Evolutionary conservation across 2,888 invertebrate species (phyloP), one percentile per base, ranked within the genome.

Genomic region (Thalpophila matura): DNA sequence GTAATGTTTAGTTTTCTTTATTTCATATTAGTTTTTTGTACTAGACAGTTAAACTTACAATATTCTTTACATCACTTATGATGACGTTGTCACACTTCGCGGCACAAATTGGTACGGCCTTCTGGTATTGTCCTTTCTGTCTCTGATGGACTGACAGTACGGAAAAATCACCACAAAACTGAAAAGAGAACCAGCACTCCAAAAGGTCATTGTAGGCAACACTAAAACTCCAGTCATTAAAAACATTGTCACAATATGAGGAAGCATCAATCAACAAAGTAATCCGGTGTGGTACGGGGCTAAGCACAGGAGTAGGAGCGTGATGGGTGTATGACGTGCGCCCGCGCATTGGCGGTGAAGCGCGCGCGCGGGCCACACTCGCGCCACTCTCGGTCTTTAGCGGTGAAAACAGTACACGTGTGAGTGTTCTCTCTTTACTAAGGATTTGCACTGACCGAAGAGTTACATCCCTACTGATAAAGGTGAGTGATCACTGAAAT

Each of bases 321-420:
- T 35, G 69, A 43, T 33, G 70, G 77, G 73, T 73, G 67, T 38
- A 26, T 50, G 51, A 43, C 49, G 24, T 42, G 68, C 75, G 80
- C 77, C 24, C 33, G 81, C 86, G 85, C 91, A 92, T 91, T 91
- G 86, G 73, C 72, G 68, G 70, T 75, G 74, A 70, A 80, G 80
- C 88, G 86, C 85, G 85, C 87, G 89, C 86, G 88, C 80, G 77
- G 83, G 65, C 80, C 78, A 78, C 86, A 84, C 86, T 78, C 82
- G 73, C 79, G 80, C 63, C 78, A 84, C 86, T 86, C 83, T 86
- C 87, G 80, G 59, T 81, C 79, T 84, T 82, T 79, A 63, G 65
- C 66, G 67, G 67, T 82, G 82, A 83, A 82, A 83, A 82, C 69
- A 73, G 66, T 60, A 74, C 76, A 73, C 73, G 82, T 86, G 88